phyloP scores from a whole-genome alignment of 2,888 invertebrate species.

The Perdita meconis region DNA sequence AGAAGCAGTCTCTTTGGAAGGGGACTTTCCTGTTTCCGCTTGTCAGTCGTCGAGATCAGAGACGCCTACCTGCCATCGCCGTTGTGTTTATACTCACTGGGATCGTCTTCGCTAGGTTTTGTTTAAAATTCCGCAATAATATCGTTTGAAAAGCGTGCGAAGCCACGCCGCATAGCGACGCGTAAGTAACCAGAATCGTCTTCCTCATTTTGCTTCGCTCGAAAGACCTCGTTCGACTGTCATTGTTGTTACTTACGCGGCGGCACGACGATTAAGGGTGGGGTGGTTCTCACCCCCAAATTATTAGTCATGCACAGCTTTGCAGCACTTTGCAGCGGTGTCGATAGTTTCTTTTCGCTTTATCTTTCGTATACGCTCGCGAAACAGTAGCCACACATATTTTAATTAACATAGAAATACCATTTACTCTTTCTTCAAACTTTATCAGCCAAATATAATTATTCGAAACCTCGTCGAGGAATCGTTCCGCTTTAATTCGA shows the following conservation, averaged over 20 bases:
- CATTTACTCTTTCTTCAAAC: not conserved
- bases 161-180: slow-evolving; percentile 40
- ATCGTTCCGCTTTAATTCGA: slow-evolving; percentile 5
- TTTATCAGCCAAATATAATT: not conserved
- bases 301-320: slow-evolving; percentile 80
- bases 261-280: slow-evolving; percentile 71
- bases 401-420: not conserved
- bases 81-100: slow-evolving; percentile 54
- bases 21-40: slow-evolving; percentile 81
- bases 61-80: slow-evolving; percentile 64
- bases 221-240: slow-evolving; percentile 22
- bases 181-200: slow-evolving; percentile 56
- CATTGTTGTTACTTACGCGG: slow-evolving; percentile 53
- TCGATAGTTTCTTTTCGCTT: slow-evolving; percentile 42
- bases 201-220: not conserved
- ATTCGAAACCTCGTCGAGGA: not conserved
- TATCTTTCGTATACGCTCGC: slow-evolving; percentile 2
- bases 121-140: slow-evolving; percentile 42
- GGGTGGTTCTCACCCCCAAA: slow-evolving; percentile 80
- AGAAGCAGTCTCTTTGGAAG: slow-evolving; percentile 55
- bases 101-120: slow-evolving; percentile 23
- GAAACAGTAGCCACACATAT: not conserved
- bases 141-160: slow-evolving; percentile 45
- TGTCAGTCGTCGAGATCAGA: slow-evolving; percentile 74
- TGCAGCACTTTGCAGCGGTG: slow-evolving; percentile 49